These are phyloP conservation scores for Medauroidea extradentata DNA, from an alignment of 1,140 invertebrate species.

Conservation along the genomic window DNA sequence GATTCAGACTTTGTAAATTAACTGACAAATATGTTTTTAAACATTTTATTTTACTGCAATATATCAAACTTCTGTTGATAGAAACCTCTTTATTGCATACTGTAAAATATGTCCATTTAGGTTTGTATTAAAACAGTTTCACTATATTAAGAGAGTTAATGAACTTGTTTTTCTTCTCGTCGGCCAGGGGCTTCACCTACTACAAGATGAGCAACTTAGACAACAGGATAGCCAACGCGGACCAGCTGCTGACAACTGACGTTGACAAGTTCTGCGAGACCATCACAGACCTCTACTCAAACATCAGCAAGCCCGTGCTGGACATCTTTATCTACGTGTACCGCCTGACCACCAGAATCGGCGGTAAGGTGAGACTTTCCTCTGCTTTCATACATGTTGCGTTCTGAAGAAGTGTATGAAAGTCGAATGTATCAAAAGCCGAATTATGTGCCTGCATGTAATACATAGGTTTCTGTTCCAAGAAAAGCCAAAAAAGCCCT, in stretches of 20 bases:
- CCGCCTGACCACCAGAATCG: conserved; percentile 78
- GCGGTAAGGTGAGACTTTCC: conserved; percentile 56
- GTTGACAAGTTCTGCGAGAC: conserved; percentile 97
- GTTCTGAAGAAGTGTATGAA: no score
- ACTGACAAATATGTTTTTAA: no score
- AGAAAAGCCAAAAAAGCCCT: no score
- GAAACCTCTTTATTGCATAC: no score
- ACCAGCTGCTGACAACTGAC: conserved; percentile 94
- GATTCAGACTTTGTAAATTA: no score
- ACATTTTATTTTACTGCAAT: no score
- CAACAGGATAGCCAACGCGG: conserved; percentile 90
- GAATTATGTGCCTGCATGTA: no score
- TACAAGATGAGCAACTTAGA: conserved; percentile 97
- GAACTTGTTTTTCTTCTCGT: conserved; percentile 33
- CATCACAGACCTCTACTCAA: conserved; percentile 92
- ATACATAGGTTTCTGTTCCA: no score
- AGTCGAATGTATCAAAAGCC: no score
- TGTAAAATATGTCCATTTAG: not conserved
- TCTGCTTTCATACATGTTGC: not conserved
- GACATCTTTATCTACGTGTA: conserved; percentile 95
- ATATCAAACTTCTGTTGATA: no score
- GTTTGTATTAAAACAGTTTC: not conserved
- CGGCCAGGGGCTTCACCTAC: conserved; percentile 93
- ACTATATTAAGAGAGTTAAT: no score
- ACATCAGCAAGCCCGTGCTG: conserved; percentile 93